These are phyloP conservation scores for Bubo blakistoni DNA, from an alignment of 2,113 vertebrate genomes.

Conservation along the genomic window DNA sequence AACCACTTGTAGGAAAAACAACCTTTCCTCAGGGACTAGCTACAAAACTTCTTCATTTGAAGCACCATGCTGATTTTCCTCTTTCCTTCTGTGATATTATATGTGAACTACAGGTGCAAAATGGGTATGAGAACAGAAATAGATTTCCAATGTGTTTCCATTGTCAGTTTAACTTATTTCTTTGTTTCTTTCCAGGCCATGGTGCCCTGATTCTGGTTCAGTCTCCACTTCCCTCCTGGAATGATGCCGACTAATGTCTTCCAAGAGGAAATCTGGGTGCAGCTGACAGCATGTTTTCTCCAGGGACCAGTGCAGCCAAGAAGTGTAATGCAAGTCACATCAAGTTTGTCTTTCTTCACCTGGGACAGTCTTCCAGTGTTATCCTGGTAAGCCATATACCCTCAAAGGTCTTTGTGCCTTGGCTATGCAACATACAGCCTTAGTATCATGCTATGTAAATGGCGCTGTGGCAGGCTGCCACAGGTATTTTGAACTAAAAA, in stretches of 20 bases:
- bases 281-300: background rate
- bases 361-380: background rate
- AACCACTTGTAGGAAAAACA: background rate
- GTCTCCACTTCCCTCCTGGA: background rate
- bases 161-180: background rate
- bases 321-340: background rate
- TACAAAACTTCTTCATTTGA: background rate
- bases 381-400: background rate
- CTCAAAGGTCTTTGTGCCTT: background rate
- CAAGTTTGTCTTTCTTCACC: background rate
- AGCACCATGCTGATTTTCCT: background rate
- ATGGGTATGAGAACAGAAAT: background rate
- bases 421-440: background rate
- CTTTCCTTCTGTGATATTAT: background rate
- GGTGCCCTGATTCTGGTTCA: background rate
- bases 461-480: background rate
- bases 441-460: background rate
- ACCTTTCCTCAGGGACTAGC: background rate
- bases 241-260: background rate
- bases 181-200: background rate
- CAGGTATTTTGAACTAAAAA: background rate
- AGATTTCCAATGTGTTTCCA: background rate
- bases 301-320: background rate
- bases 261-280: background rate
- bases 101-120: background rate